phyloP scores from a whole-genome alignment of 2,113 vertebrate genomes.

The Odocoileus hemionus region DNA sequence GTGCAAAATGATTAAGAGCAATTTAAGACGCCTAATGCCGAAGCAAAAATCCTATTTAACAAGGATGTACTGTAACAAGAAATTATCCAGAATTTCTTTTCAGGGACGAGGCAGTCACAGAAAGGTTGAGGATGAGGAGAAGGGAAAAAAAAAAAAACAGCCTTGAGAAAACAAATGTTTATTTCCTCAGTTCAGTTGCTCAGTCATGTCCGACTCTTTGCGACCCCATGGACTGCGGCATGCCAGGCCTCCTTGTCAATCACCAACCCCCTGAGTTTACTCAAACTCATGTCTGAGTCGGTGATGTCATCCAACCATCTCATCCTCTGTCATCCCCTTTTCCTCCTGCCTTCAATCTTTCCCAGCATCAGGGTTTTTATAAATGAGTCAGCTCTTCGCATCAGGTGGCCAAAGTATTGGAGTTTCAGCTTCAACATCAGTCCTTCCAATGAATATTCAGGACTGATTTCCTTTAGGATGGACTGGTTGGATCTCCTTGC shows the following conservation, averaged over 20 bases:
- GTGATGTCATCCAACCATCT: neutral
- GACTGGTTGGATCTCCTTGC: neutral
- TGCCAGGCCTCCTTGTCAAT: neutral
- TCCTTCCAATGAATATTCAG: neutral
- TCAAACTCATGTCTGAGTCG: neutral
- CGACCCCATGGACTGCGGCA: fast-evolving
- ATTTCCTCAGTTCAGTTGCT: neutral
- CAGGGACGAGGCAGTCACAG: neutral
- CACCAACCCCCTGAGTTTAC: neutral
- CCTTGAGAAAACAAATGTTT: neutral
- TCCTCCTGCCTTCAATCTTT: neutral
- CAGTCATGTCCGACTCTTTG: neutral
- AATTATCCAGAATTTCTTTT: neutral
- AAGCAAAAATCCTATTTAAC: neutral
- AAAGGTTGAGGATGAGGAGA: neutral
- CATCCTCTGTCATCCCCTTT: neutral
- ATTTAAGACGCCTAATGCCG: neutral
- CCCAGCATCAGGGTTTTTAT: neutral
- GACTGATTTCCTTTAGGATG: neutral
- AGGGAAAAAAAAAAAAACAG: neutral
- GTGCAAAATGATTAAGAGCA: neutral
- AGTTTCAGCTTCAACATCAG: neutral
- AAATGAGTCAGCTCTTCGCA: neutral
- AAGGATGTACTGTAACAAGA: neutral
- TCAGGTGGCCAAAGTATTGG: neutral